These are phyloP conservation scores for Schizotus pectinicornis DNA, from an alignment of 2,888 invertebrate species.

Conservation along the genomic window DNA sequence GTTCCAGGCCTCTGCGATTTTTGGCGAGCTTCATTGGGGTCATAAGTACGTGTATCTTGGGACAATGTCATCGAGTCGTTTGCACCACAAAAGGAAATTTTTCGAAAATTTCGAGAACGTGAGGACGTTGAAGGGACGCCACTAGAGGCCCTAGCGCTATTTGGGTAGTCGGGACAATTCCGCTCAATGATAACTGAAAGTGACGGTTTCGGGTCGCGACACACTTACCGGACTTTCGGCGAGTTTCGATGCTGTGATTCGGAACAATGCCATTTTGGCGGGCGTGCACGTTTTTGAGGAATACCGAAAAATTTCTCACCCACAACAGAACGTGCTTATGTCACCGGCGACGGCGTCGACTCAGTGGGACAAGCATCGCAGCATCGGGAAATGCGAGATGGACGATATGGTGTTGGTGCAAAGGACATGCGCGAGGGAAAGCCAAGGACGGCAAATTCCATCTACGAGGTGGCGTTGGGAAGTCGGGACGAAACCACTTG, in stretches of 20 bases:
- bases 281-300: background rate
- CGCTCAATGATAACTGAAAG: constrained; percentile 4
- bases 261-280: constrained; percentile 69
- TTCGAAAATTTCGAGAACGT: too few relatives aligned
- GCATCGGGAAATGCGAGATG: constrained; percentile 7
- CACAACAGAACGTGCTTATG: constrained; percentile 26
- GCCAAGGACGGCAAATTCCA: constrained; percentile 14
- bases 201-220: constrained; percentile 26
- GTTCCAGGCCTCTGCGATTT: too few relatives aligned
- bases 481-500: constrained; percentile 1
- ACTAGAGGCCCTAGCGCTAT: background rate
- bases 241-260: constrained; percentile 68
- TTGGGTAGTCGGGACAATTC: background rate
- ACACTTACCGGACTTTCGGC: constrained; percentile 66
- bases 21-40: too few relatives aligned
- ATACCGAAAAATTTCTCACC: background rate
- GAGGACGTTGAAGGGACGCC: too few relatives aligned
- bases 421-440: constrained; percentile 6
- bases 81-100: too few relatives aligned
- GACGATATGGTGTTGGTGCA: background rate
- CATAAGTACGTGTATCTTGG: too few relatives aligned
- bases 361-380: constrained; percentile 15
- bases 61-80: too few relatives aligned
- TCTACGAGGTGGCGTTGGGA: constrained; percentile 3
- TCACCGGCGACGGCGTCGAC: constrained; percentile 31